These are phyloP conservation scores for Tipula confusa DNA, from an alignment of 2,888 invertebrate genomes.

Conservation along the genomic window DNA sequence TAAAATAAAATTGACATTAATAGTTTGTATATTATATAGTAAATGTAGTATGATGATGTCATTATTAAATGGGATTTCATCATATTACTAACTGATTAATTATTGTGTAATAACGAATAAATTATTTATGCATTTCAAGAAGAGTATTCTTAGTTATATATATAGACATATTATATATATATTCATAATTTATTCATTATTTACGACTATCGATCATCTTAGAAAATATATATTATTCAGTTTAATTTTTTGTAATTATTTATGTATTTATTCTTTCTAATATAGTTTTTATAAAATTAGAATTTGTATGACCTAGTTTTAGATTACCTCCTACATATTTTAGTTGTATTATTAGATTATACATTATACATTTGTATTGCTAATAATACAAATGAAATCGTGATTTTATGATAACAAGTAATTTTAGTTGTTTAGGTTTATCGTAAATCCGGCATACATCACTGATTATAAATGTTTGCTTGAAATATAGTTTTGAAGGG, in stretches of 20 bases:
- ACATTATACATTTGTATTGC: not conserved
- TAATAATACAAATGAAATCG: not conserved
- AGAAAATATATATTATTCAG: not conserved
- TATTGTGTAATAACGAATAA: not conserved
- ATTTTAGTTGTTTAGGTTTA: not conserved
- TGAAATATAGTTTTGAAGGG: no score
- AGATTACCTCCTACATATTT: not conserved
- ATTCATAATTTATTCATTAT: not conserved
- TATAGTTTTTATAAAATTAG: not conserved
- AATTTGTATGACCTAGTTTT: not conserved
- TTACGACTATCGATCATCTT: not conserved
- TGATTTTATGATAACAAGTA: not conserved
- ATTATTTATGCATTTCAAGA: not conserved
- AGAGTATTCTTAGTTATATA: not conserved
- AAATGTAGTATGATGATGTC: not conserved
- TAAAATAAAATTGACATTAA: not conserved
- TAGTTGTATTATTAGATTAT: not conserved
- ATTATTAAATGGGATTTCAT: not conserved
- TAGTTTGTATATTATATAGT: not conserved
- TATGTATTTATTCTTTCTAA: not conserved
- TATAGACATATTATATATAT: no score
- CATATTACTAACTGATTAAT: not conserved
- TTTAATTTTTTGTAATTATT: not conserved
- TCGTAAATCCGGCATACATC: not conserved
- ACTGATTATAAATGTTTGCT: not conserved